Evolutionary conservation across 2,797 vertebrate genomes (phyloP).

Genomic region (Botia almorhae): DNA sequence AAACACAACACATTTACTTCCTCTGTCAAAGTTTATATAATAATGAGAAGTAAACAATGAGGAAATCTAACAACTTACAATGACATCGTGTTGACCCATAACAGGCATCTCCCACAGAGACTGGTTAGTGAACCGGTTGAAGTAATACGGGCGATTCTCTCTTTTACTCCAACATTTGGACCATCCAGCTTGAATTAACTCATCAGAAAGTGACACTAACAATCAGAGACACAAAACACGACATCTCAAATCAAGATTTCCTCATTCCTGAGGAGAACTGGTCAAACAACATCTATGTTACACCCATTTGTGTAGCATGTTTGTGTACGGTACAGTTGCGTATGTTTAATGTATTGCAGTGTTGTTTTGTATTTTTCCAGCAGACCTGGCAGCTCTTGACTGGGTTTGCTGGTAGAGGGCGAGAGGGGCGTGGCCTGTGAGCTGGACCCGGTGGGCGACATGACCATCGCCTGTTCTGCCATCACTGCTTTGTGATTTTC

Average conservation of each 20-base stretch:
- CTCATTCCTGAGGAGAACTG: not conserved
- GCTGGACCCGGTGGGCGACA: slow-evolving; percentile 86
- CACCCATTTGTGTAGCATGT: not conserved
- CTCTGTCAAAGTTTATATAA: not conserved
- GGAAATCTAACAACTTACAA: slow-evolving; percentile 82
- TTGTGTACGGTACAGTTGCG: not conserved
- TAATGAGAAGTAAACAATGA: not conserved
- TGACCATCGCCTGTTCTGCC: slow-evolving; percentile 87
- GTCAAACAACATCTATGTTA: too few relatives aligned
- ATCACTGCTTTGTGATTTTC: slow-evolving; percentile 89
- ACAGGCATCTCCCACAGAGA: slow-evolving; percentile 98
- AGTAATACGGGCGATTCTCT: slow-evolving; percentile 95
- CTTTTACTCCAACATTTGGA: slow-evolving; percentile 98
- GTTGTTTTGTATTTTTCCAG: too few relatives aligned
- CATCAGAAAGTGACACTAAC: slow-evolving; percentile 77
- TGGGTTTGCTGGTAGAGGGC: slow-evolving; percentile 85
- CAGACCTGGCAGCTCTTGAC: slow-evolving; percentile 93
- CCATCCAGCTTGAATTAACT: slow-evolving; percentile 96
- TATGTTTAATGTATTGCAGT: too few relatives aligned
- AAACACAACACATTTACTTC: not conserved
- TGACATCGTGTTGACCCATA: slow-evolving; percentile 93
- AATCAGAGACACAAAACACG: not conserved
- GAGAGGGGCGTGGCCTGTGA: slow-evolving; percentile 88
- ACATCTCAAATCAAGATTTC: too few relatives aligned
- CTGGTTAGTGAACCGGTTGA: slow-evolving; percentile 98